A percentile compares a stretch with the other conserved stretches of the same genome.
These are phyloP conservation scores for Oreohelix idahoensis DNA, from an alignment of 1,140 invertebrate genomes.

Conservation along the genomic window DNA sequence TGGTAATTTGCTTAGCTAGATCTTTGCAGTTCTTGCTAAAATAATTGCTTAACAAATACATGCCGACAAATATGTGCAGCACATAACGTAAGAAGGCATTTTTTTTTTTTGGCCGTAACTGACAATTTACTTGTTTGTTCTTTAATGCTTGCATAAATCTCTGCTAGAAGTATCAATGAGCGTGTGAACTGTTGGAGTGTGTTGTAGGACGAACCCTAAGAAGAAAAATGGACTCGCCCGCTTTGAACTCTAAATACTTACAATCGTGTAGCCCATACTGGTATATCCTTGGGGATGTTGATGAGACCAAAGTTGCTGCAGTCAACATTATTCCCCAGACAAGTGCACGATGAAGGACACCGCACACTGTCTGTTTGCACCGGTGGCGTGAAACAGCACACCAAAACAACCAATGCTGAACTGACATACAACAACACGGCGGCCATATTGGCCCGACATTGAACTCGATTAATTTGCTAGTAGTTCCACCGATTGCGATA, in stretches of 20 bases:
- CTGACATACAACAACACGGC: slow-evolving; percentile 54
- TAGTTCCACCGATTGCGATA: slow-evolving; percentile 31
- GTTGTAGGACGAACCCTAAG: neutral
- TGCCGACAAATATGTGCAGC: no score
- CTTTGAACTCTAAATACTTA: slow-evolving; percentile 55
- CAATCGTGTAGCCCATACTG: slow-evolving; percentile 64
- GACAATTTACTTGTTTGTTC: no score
- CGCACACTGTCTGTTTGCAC: slow-evolving; percentile 31
- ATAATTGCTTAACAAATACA: no score
- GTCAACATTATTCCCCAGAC: slow-evolving; percentile 68
- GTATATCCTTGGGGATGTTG: slow-evolving; percentile 62
- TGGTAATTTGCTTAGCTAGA: no score
- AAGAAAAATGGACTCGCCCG: slow-evolving; percentile 31
- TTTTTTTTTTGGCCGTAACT: no score
- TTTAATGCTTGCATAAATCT: no score
- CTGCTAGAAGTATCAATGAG: no score
- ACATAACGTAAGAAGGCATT: no score
- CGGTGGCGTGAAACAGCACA: slow-evolving; percentile 32
- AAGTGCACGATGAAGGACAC: slow-evolving; percentile 68
- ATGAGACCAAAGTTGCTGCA: slow-evolving; percentile 66
- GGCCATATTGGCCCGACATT: slow-evolving; percentile 57
- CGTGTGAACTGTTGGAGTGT: no score
- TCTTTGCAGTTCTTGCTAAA: no score
- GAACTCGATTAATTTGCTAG: slow-evolving; percentile 46
- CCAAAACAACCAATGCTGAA: slow-evolving; percentile 58